Conservation (phyloP, 92 coral and sea anemone genomes). For the Zoanthus solanderi region DNA sequence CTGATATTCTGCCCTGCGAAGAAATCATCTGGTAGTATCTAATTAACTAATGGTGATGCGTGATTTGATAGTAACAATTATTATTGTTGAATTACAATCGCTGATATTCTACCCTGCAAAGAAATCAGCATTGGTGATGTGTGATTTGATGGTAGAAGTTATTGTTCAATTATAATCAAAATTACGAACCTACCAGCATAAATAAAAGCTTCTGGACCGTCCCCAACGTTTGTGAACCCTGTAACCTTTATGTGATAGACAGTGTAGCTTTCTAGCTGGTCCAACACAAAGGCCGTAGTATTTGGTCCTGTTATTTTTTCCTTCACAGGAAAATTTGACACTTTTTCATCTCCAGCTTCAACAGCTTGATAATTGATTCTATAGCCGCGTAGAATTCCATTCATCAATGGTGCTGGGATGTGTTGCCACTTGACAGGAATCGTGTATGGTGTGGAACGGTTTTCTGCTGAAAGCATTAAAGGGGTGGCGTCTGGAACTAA, state of each 20-base stretch:
- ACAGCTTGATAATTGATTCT: conserved; percentile 34
- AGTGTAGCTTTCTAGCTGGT: conserved; percentile 27
- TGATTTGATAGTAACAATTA: no score
- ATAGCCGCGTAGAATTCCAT: conserved; percentile 32
- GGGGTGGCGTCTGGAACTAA: conserved; percentile 38
- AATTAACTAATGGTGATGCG: no score
- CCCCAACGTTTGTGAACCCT: conserved; percentile 19
- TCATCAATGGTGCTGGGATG: conserved; percentile 9
- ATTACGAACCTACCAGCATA: conserved; percentile 12
- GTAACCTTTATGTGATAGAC: conserved; percentile 12
- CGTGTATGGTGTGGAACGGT: conserved; percentile 26
- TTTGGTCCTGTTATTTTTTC: conserved; percentile 28
- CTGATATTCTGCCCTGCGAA: no score
- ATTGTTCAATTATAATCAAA: no score
- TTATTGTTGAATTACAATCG: no score
- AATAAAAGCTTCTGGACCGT: conserved; percentile 20
- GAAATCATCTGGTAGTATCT: no score
- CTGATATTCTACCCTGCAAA: no score
- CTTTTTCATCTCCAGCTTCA: conserved; percentile 27
- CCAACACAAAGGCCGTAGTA: conserved; percentile 9
- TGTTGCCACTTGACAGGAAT: conserved; percentile 19
- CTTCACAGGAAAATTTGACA: not conserved
- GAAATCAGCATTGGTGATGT: no score
- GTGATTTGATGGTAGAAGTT: no score
- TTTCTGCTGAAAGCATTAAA: not conserved